Evolutionary conservation across 92 coral and sea anemone genomes (phyloP), one percentile per base, ranked within the genome.

Genomic region (Epizoanthus rinbou): DNA sequence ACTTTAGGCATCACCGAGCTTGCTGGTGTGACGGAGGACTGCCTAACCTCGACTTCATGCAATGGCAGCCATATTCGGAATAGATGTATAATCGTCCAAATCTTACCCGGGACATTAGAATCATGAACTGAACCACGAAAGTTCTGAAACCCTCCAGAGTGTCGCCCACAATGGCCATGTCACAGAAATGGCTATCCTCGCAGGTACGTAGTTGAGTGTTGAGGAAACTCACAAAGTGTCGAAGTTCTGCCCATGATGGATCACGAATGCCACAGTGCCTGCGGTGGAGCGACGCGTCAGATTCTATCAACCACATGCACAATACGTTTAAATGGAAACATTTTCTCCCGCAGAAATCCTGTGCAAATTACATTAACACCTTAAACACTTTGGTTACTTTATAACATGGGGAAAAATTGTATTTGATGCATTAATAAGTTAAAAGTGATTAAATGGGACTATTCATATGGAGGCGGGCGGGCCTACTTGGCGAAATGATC

Each of bases 161-260:
- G 86, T 93, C 98, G 8, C 89, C 95, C 0, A 89, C 95, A 24
- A 84, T 79, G 17, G 84, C 88, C 87, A 87, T 89, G 84, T 91
- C 39, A 81, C 98, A 95, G 79, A 90, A 95, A 25, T 73, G 65
- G 80, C 98, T 95, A 8, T 85, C 90, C 70, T 95, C 98, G 62
- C 95, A 95, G 67, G 93, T 90, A 0, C 84, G 89, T 33, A 95
- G 90, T 91, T 95, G 98, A n/a, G 89, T 41, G 92, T 91, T 93
- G 11, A 95, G 89, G 59, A 95, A 95, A 81, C 85, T 88, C 28
- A 95, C 92, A 75, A 95, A 95, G 76, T 93, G 93, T 4, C 89
- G 89, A 23, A 95, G 82, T 69, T 95, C 98, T 15, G 98, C 93
- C 98, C 98, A 95, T 63, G 98, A 91, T 10, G 98, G 98, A 54